Conservation (phyloP, 2,888 invertebrate species). For the Patella pellucida region DNA sequence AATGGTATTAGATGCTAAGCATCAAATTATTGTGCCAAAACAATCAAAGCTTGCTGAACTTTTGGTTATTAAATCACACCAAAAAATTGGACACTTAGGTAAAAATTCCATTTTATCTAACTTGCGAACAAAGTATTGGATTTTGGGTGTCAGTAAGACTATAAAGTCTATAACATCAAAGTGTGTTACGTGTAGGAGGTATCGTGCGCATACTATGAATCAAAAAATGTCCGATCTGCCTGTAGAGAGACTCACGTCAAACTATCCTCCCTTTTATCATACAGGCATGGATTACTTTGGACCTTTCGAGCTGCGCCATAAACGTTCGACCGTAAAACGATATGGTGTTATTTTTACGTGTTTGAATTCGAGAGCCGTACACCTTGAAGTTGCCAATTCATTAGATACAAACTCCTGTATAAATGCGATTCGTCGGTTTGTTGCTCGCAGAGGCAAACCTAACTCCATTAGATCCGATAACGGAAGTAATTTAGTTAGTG, state of each 20-base stretch:
- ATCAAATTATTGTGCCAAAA: slow-evolving; percentile 22
- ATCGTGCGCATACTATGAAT: not conserved
- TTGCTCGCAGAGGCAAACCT: slow-evolving; percentile 24
- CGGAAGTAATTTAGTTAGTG: slow-evolving; percentile 35
- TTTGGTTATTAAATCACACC: slow-evolving; percentile 14
- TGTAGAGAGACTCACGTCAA: not conserved
- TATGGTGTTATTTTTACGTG: slow-evolving; percentile 39
- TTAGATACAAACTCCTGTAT: slow-evolving; percentile 26
- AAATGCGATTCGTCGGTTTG: slow-evolving; percentile 30
- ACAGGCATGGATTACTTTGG: slow-evolving; percentile 29
- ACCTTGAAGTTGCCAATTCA: slow-evolving; percentile 29
- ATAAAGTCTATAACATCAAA: slow-evolving; percentile 9
- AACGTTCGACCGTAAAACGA: slow-evolving; percentile 24
- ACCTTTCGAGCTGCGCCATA: slow-evolving; percentile 26
- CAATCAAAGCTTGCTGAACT: slow-evolving; percentile 14
- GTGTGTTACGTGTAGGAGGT: slow-evolving; percentile 7
- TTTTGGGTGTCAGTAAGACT: not conserved
- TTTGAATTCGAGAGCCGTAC: slow-evolving; percentile 26
- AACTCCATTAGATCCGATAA: slow-evolving; percentile 26
- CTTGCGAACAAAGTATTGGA: slow-evolving; percentile 21
- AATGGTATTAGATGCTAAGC: slow-evolving; percentile 14
- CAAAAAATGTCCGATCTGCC: slow-evolving; percentile 12
- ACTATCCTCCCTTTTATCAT: not conserved
- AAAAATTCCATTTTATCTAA: not conserved
- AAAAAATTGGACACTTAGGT: slow-evolving; percentile 6